Evolutionary conservation across 2,888 invertebrate genomes (phyloP).

Genomic region (Drosophila borborema): DNA sequence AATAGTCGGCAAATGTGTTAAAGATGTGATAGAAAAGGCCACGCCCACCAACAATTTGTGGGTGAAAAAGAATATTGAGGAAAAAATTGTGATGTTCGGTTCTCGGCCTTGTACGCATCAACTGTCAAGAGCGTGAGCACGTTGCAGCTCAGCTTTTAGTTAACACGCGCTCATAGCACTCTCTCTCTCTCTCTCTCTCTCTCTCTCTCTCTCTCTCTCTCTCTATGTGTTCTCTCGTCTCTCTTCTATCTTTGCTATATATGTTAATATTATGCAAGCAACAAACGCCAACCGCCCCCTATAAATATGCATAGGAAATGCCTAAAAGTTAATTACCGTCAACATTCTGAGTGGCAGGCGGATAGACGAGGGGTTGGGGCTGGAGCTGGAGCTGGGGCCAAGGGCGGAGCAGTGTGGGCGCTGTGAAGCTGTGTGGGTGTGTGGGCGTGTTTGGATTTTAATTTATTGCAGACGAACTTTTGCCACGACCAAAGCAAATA

Average conservation of each 20-base stretch:
- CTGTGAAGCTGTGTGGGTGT: slow-evolving; percentile 8
- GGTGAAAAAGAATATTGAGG: slow-evolving; percentile 9
- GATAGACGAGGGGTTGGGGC: slow-evolving; percentile 3
- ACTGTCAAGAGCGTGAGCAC: slow-evolving; percentile 41
- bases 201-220: neutral
- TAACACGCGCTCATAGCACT: neutral
- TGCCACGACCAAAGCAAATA: slow-evolving; percentile 47
- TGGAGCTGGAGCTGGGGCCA: neutral
- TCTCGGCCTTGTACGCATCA: slow-evolving; percentile 65
- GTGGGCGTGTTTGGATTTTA: slow-evolving; percentile 73
- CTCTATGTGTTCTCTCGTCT: neutral
- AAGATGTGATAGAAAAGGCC: slow-evolving; percentile 12
- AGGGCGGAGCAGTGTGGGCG: slow-evolving; percentile 4
- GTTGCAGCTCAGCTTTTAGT: slow-evolving; percentile 8
- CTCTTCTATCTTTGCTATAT: slow-evolving; percentile 10
- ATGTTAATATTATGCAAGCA: slow-evolving; percentile 72
- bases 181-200: neutral
- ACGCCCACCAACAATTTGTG: slow-evolving; percentile 17
- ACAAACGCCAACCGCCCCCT: slow-evolving; percentile 25
- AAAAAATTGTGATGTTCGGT: slow-evolving; percentile 10
- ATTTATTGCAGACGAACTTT: slow-evolving; percentile 78
- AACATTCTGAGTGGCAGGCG: slow-evolving; percentile 75
- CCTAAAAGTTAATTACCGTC: slow-evolving; percentile 81
- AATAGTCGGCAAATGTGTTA: slow-evolving; percentile 20
- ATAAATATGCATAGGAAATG: slow-evolving; percentile 80